A percentile compares a stretch with the other conserved stretches of the same genome.
phyloP scores from a whole-genome alignment of 2,113 vertebrate species.

The Zingel zingel region DNA sequence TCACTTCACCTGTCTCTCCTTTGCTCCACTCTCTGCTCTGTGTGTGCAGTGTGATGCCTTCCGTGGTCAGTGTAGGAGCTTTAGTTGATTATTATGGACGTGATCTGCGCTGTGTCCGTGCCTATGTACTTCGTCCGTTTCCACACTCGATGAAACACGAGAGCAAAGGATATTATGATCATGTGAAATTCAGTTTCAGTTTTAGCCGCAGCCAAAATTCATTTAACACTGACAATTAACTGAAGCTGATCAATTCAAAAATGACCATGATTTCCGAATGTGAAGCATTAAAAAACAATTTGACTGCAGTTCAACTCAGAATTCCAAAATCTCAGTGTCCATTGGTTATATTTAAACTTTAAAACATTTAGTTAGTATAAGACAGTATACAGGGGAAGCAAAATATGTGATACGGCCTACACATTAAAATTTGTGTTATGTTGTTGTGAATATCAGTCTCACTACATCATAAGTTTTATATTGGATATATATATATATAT shows the following conservation, averaged over 20 bases:
- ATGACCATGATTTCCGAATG: background rate
- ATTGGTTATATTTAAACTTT: background rate
- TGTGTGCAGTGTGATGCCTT: too few species aligned
- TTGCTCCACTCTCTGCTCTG: too few species aligned
- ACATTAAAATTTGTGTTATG: background rate
- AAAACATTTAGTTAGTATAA: background rate
- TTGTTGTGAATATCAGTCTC: background rate
- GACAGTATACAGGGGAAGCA: too few species aligned
- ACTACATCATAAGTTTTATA: background rate
- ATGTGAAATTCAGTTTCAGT: too few species aligned
- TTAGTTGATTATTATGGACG: too few species aligned
- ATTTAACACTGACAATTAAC: background rate
- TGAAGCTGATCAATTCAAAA: conserved; percentile 2
- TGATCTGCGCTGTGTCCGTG: too few species aligned
- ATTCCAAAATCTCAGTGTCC: background rate
- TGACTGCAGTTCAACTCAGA: background rate
- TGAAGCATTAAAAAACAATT: background rate
- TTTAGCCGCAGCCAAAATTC: too few species aligned
- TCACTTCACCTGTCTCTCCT: too few species aligned
- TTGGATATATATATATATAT: background rate
- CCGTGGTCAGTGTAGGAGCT: too few species aligned
- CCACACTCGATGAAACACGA: too few species aligned
- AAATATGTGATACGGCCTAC: background rate
- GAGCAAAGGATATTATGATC: too few species aligned
- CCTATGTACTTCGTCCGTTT: too few species aligned